These are phyloP conservation scores for Whitmania pigra DNA, from an alignment of 1,140 invertebrate genomes.

Conservation along the genomic window DNA sequence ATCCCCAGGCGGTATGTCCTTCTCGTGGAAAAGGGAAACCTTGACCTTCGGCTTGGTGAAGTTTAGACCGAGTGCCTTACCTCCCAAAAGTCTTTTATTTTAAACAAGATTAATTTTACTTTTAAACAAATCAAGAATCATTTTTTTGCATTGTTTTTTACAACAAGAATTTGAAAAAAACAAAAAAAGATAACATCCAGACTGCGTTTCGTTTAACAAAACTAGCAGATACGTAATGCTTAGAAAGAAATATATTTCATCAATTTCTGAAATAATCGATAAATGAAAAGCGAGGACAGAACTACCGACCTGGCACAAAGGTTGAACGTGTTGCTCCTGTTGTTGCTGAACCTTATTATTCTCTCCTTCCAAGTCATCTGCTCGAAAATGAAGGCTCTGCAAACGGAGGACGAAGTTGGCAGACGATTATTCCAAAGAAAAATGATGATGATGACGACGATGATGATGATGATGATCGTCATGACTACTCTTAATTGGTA, in stretches of 20 bases:
- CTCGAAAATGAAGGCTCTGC: slow-evolving; percentile 3
- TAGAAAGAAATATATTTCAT: neutral
- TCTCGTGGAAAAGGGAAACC: slow-evolving; percentile 13
- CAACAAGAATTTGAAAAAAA: too few relatives aligned
- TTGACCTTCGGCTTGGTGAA: slow-evolving; percentile 16
- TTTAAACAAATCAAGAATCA: too few relatives aligned
- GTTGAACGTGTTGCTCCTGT: neutral
- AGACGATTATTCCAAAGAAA: neutral
- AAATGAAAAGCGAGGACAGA: neutral
- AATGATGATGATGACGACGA: neutral
- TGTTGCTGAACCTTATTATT: neutral
- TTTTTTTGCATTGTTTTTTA: too few relatives aligned
- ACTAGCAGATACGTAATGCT: neutral
- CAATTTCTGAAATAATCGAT: neutral
- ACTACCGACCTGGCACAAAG: neutral
- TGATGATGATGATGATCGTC: too few relatives aligned
- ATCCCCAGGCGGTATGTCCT: slow-evolving; percentile 9
- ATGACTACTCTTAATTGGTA: too few relatives aligned
- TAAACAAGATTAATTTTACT: too few relatives aligned
- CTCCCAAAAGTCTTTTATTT: slow-evolving; percentile 12
- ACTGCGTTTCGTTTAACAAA: neutral
- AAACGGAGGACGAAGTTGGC: neutral
- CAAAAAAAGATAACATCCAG: neutral
- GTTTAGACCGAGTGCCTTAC: slow-evolving; percentile 10
- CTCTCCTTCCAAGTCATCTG: slow-evolving; percentile 12